phyloP scores from a whole-genome alignment of 2,113 vertebrate genomes.

The Tamias sibiricus region DNA sequence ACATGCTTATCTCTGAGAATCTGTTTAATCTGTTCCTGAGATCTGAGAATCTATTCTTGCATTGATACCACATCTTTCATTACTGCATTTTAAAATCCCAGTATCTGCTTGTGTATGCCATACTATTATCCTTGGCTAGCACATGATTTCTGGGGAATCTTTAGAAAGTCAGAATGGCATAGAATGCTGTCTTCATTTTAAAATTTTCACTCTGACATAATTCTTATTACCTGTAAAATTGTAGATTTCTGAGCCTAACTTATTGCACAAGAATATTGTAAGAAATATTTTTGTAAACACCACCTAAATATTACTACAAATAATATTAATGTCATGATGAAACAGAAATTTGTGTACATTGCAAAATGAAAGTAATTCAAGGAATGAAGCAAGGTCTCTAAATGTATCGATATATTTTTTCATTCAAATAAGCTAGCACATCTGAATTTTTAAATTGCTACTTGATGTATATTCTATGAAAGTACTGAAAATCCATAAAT shows the following conservation, averaged over 20 bases:
- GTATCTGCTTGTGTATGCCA: neutral
- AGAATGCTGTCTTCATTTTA: slow-evolving; percentile 2
- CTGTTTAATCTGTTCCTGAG: neutral
- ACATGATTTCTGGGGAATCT: neutral
- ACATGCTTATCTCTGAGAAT: neutral
- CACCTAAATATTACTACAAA: neutral
- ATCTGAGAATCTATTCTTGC: neutral
- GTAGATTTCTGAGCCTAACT: neutral
- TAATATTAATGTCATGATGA: neutral
- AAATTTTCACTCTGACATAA: slow-evolving; percentile 19
- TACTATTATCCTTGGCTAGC: neutral
- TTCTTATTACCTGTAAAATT: slow-evolving; percentile 1
- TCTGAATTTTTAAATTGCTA: neutral
- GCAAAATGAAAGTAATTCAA: slow-evolving; percentile 41
- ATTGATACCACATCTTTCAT: neutral
- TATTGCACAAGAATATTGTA: neutral
- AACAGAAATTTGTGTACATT: neutral
- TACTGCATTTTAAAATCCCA: neutral
- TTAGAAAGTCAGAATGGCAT: neutral
- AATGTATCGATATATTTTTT: slow-evolving; percentile 36
- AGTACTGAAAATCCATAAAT: slow-evolving; percentile 30
- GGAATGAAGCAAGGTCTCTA: neutral
- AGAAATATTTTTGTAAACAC: slow-evolving; percentile 1
- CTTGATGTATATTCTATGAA: slow-evolving; percentile 30
- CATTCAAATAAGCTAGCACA: slow-evolving; percentile 43